Conservation (phyloP, 2,888 invertebrate species). For the Drosophila hamatofila region DNA sequence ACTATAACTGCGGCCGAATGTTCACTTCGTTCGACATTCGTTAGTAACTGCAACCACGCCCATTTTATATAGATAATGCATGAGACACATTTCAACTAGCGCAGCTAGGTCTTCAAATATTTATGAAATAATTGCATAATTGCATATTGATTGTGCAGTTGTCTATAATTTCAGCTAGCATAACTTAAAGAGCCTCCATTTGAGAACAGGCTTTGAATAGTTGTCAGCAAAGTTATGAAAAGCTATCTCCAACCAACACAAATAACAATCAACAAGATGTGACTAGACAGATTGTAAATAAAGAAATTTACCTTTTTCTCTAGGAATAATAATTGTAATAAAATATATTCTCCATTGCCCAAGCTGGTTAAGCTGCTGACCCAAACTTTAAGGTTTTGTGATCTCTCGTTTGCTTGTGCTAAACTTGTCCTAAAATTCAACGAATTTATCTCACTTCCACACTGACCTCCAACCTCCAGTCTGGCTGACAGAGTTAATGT, state of each 20-base stretch:
- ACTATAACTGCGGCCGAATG: conserved; percentile 7
- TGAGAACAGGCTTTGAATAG: too few relatives aligned
- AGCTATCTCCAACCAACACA: too few relatives aligned
- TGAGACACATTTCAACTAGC: conserved; percentile 19
- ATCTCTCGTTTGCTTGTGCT: background rate
- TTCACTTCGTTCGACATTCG: background rate
- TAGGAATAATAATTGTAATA: background rate
- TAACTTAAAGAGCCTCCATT: background rate
- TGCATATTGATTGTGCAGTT: conserved; percentile 38
- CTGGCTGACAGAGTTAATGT: conserved; percentile 21
- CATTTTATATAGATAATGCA: conserved; percentile 26
- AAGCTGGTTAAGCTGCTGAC: background rate
- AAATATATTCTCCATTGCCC: background rate
- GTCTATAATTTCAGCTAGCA: conserved; percentile 2
- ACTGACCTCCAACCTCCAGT: background rate
- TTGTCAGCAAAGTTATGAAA: too few relatives aligned
- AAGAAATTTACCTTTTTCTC: background rate
- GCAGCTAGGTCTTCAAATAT: conserved; percentile 13
- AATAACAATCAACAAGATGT: too few relatives aligned
- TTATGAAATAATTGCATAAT: conserved; percentile 33
- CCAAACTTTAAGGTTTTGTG: background rate
- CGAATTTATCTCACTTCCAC: conserved; percentile 20
- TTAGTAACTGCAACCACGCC: conserved; percentile 34
- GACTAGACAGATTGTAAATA: too few relatives aligned
- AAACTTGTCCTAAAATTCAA: conserved; percentile 19